These are phyloP conservation scores for Phyllotreta cruciferae DNA, from an alignment of 2,888 invertebrate species.

Conservation along the genomic window DNA sequence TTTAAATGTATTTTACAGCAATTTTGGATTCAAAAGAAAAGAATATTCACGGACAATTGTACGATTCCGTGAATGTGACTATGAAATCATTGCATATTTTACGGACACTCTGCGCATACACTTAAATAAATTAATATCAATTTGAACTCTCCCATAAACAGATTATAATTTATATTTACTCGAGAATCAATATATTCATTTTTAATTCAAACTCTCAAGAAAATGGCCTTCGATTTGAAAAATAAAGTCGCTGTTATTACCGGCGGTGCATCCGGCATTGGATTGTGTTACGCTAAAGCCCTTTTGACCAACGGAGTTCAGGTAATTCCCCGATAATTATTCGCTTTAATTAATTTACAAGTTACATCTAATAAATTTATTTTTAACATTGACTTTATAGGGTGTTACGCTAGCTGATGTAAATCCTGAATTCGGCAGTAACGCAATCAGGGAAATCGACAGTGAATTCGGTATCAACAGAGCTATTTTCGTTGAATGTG, in stretches of 20 bases:
- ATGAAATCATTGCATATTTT: no score
- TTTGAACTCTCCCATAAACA: no score
- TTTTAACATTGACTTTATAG: slow-evolving; percentile 30
- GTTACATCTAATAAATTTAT: background rate
- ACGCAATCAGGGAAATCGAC: slow-evolving; percentile 39
- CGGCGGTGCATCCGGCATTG: slow-evolving; percentile 65
- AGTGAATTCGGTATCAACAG: slow-evolving; percentile 43
- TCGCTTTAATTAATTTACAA: no score
- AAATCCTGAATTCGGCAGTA: slow-evolving; percentile 34
- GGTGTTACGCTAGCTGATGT: slow-evolving; percentile 45
- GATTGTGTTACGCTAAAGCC: slow-evolving; percentile 59
- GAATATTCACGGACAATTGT: no score
- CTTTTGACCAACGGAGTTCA: slow-evolving; percentile 59
- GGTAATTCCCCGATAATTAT: slow-evolving; percentile 46
- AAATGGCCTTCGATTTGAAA: slow-evolving; percentile 45
- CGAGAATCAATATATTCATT: no score
- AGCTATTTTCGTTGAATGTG: slow-evolving; percentile 44
- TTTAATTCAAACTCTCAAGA: background rate
- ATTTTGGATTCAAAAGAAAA: no score
- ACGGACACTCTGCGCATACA: no score
- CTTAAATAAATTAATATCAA: no score
- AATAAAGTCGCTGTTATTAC: slow-evolving; percentile 58
- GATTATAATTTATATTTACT: no score
- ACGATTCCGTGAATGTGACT: no score
- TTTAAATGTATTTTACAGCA: no score